Evolutionary conservation across 2,797 vertebrate species (phyloP), one percentile per base, ranked within the genome.

Genomic region (Odontamblyopus rebecca): DNA sequence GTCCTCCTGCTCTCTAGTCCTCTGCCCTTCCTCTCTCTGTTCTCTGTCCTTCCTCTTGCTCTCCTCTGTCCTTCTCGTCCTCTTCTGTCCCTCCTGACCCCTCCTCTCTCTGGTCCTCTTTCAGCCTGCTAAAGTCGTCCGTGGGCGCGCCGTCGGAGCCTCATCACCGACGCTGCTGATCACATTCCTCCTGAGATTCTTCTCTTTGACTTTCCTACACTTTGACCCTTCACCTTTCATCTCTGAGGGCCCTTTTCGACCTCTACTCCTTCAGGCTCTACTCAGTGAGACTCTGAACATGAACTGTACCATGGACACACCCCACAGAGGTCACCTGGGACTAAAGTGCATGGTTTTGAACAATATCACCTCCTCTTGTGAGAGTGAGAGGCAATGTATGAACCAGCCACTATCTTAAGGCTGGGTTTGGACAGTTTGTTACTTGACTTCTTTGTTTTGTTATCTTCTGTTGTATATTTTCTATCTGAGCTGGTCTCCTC

Each of bases 91-190:
- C 7, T 50, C 53, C 76, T 54, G 70, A 78, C 81, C 86, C 71
- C 82, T 95, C 75, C 90, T 91, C 84, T 95, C 76, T 95, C 90
- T 94, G 93, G 86, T 95, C 93, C 92, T 94, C 89, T 92, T 93
- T 94, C 96, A 99, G 98, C 95, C 95, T 98, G 89, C 92, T 98
- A 91, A 96, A 95, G 89, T 94, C 96, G 88, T 94, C 96, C 90
- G 95, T 98, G 91, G 95, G 95, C 91, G 95, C 96, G 89, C 92
- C 97, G 83, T 90, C 88, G 93, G 96, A 98, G 81, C 93, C 96
- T 73, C 93, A 93, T 79, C 93, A 93, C 94, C 96, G 96, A 94
- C 93, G 95, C 93, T 88, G 90, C 91, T 95, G 94, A 90, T 84
- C 89, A 92, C 93, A 93, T 94, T 94, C 93, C 91, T 92, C 82